These are phyloP conservation scores for Stenopsyche tienmushanensis DNA, from an alignment of 1,140 invertebrate species.

Conservation along the genomic window DNA sequence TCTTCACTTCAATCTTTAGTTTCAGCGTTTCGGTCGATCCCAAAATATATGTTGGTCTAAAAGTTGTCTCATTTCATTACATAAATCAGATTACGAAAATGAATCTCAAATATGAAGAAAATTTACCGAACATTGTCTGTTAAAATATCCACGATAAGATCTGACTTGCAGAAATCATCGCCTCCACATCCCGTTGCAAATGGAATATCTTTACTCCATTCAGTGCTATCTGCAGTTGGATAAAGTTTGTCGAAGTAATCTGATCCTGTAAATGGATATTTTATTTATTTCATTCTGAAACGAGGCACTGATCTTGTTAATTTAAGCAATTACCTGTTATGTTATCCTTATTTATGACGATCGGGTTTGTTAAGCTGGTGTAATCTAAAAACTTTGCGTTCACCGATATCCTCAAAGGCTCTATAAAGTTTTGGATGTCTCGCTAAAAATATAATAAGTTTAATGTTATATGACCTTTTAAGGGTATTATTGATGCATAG, in stretches of 20 bases:
- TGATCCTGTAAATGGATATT: not conserved
- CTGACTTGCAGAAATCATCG: constrained; percentile 46
- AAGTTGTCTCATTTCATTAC: too few species aligned
- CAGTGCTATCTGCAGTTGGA: constrained; percentile 31
- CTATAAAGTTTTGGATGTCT: constrained; percentile 44
- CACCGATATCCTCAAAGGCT: constrained; percentile 46
- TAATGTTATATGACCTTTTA: too few species aligned
- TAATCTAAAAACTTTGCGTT: constrained; percentile 25
- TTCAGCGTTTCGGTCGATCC: constrained; percentile 45
- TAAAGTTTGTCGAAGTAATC: constrained; percentile 9
- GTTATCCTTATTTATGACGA: constrained; percentile 7
- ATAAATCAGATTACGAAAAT: too few species aligned
- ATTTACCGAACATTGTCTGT: not conserved
- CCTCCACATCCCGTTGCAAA: constrained; percentile 48
- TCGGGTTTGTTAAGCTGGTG: not conserved
- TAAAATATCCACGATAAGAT: constrained; percentile 42
- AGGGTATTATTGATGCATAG: too few species aligned
- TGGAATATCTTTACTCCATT: constrained; percentile 41
- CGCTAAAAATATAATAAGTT: too few species aligned
- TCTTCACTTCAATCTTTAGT: constrained; percentile 45
- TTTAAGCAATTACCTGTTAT: constrained; percentile 20
- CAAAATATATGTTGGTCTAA: constrained; percentile 43
- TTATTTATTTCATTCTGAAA: too few species aligned
- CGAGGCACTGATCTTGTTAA: too few species aligned
- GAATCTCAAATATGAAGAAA: not conserved